Percentiles rank a stretch among this genome's conserved stretches.
Conservation (phyloP, 2,797 vertebrate species). For the Mormyrus hasselquistii region DNA sequence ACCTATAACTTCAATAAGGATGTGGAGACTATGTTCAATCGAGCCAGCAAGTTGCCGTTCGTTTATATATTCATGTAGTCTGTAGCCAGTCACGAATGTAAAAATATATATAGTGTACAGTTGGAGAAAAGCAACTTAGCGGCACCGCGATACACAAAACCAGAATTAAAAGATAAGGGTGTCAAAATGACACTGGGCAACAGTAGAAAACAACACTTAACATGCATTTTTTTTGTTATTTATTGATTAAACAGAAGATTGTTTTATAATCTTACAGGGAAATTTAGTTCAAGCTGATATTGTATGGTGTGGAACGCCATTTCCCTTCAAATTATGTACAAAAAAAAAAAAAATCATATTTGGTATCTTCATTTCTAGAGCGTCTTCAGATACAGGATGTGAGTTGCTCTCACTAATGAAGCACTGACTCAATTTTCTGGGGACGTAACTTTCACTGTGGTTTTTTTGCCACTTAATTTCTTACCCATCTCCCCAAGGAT, state of each 20-base stretch:
- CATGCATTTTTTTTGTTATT: not conserved
- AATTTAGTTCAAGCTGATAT: not conserved
- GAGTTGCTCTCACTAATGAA: not conserved
- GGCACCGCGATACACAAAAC: not conserved
- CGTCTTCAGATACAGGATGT: not conserved
- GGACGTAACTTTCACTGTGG: not conserved
- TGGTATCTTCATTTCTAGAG: not conserved
- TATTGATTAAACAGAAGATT: not conserved
- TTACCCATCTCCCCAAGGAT: slow-evolving; percentile 66
- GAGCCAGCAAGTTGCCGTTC: not conserved
- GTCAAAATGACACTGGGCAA: not conserved
- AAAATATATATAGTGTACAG: not conserved
- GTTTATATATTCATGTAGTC: not conserved
- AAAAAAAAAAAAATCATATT: not conserved
- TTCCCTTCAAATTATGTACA: not conserved
- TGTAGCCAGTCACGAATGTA: not conserved
- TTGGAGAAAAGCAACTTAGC: not conserved
- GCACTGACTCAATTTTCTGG: not conserved
- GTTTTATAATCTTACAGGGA: not conserved
- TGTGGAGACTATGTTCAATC: not conserved
- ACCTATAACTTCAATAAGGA: not conserved
- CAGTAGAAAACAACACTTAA: not conserved
- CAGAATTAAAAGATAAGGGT: not conserved
- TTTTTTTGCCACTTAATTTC: slow-evolving; percentile 9
- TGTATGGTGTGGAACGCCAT: not conserved